Base-by-base conservation (phyloP, 2,113 vertebrate species). In the Tretioscincus oriximinensis region DNA sequence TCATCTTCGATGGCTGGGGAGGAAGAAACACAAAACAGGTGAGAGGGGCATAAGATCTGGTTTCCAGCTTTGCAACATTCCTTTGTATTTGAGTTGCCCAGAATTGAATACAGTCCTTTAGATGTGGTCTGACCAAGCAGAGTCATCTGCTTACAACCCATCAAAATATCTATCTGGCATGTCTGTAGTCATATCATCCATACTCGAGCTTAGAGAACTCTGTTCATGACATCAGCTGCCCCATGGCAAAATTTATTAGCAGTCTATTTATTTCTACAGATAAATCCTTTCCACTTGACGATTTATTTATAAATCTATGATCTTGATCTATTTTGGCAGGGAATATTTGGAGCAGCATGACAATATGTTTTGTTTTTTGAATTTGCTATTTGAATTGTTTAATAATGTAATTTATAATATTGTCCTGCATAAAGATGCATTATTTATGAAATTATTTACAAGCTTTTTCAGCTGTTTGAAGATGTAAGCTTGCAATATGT, bases 1-100 rank as follows among this genome's bases (percentile, higher is more conserved):
- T 99, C 98, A 0, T 98, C 97, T 89, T 99, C 98, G 0, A 99
- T 99, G 60, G 96, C 98, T 99, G 91, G 29, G 16, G 49, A 58
- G 0, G 0, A 41, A 22, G 54, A 41, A 35, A 1, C 1, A 11
- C 11, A 14, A 54, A 7, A 1, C 18, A 5, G 49, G 21, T 3
- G 18, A 18, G 16, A 9, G 6, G 73, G 7, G 71, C 47, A 6
- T 28, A 10, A 47, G 1, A 8, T 14, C 71, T 9, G 47, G 5
- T 41, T 41, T 41, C 35, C 35, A 41, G 35, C 35, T 41, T 41
- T 41, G 35, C 35, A 41, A 41, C 5, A 4, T 5, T 41, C 35
- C 35, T 41, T 41, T 41, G 35, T 4, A 41, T 41, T 41, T 41
- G 35, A 41, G 5, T 41, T 41, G 35, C 35, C 35, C 35, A 41